These are phyloP conservation scores for Agriotes lineatus DNA, from an alignment of 2,888 invertebrate species.

Conservation along the genomic window DNA sequence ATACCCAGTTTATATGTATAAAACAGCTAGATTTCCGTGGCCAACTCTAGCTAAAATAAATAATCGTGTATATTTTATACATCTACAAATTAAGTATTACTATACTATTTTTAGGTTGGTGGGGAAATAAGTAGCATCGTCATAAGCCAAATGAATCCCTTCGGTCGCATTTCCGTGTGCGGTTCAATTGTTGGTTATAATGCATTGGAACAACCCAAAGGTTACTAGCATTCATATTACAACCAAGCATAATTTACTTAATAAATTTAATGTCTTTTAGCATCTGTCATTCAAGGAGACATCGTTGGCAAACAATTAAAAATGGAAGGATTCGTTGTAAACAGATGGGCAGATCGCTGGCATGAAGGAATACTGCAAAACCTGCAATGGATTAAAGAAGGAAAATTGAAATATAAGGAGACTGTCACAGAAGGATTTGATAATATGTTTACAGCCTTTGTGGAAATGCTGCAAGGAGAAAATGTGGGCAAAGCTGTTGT, in stretches of 20 bases:
- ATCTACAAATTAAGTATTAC: too few relatives aligned
- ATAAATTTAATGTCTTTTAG: constrained; percentile 45
- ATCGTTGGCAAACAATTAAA: constrained; percentile 72
- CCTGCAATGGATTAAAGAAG: constrained; percentile 73
- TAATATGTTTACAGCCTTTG: constrained; percentile 78
- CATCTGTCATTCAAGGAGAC: constrained; percentile 69
- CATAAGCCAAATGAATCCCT: constrained; percentile 73
- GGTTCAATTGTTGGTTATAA: constrained; percentile 78
- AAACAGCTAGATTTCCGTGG: too few relatives aligned
- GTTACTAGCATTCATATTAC: too few relatives aligned
- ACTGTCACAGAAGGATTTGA: constrained; percentile 76
- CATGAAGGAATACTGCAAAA: constrained; percentile 75
- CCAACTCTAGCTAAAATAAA: too few relatives aligned
- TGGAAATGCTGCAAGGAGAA: constrained; percentile 72
- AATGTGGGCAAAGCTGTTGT: constrained; percentile 81
- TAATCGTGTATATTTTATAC: too few relatives aligned
- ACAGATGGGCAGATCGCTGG: constrained; percentile 71
- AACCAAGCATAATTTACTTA: too few relatives aligned
- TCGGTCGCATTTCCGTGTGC: constrained; percentile 75
- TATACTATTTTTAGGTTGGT: constrained; percentile 72
- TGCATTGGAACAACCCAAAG: too few relatives aligned
- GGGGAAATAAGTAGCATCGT: constrained; percentile 74
- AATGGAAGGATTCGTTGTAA: constrained; percentile 73
- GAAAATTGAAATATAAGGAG: constrained; percentile 77
- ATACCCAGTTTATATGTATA: too few relatives aligned